phyloP scores from a whole-genome alignment of 1,140 invertebrate genomes.

The Semibalanus balanoides region DNA sequence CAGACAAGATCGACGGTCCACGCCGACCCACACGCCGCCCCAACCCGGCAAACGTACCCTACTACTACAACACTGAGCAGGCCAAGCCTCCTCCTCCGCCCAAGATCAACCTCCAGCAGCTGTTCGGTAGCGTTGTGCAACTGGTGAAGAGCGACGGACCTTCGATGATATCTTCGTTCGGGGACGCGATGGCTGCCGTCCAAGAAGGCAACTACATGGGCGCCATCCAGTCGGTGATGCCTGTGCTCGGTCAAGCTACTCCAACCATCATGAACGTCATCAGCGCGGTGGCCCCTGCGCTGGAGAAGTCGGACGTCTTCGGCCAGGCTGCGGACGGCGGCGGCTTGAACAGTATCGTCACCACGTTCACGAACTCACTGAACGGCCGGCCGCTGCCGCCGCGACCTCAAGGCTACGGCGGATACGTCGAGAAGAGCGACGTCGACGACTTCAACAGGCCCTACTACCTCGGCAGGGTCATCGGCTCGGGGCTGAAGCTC shows the following conservation, averaged over 20 bases:
- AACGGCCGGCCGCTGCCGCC: neutral
- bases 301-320: neutral
- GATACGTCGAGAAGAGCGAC: neutral
- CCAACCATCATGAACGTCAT: neutral
- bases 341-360: neutral
- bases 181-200: neutral
- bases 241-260: neutral
- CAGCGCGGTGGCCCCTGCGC: neutral
- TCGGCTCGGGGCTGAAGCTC: neutral
- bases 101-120: neutral
- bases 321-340: neutral
- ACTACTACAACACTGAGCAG: neutral
- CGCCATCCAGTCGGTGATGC: slow-evolving; percentile 1
- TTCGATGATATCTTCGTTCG: neutral
- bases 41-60: neutral
- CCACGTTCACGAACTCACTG: neutral
- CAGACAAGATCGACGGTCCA: neutral
- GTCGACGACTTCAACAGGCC: neutral
- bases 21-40: neutral
- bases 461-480: neutral
- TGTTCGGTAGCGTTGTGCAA: slow-evolving; percentile 1
- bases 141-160: neutral
- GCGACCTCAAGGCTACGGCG: neutral
- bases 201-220: neutral
- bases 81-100: neutral